Evolutionary conservation across 1,140 invertebrate species (phyloP), one percentile per base, ranked within the genome.

Genomic region (Elysia chlorotica): DNA sequence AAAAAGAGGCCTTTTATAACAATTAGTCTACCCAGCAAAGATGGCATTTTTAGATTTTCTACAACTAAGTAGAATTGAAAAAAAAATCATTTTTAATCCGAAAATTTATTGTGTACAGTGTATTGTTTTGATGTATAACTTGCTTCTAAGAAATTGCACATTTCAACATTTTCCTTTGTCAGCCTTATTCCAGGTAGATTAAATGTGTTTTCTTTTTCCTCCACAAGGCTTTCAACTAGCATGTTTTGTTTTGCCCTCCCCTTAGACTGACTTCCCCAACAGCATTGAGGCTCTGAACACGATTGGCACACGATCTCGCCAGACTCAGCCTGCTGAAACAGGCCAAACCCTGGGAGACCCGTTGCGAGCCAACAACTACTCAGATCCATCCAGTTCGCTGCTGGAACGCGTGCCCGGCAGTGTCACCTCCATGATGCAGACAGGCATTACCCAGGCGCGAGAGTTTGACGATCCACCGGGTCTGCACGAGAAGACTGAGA

Each of bases 381-480:
- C 73, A 0, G 33, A n/a, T 21, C 65, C 72, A 5, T 14, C 63
- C 17, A 31, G 35, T 2, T 61, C 23, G 30, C 74, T 48, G 25
- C 65, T 76, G 57, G 71, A 62, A 48, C 73, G 74, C 25, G 74
- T 67, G 6, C 71, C 63, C 10, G 75, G 79, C 57, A 80, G 78
- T 10, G 79, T 78, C 21, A 93, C 94, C 2, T 92, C 94, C 25
- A 95, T 97, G 83, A 96, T 98, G 82, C 95, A 97, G 86, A 94
- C 95, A 73, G 96, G 96, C 59, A 95, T 98, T 81, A 85, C 88
- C 23, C 90, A 96, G 90, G 92, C 94, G 30, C 90, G 94, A 65
- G 95, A 97, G 71, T 96, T 93, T 77, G 95, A 97, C 82, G 97
- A 99, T 89, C 96, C 96, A 21, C 95, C 94, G 4, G 96, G 94